These are phyloP conservation scores for Pomatostomus ruficeps DNA, from an alignment of 2,113 vertebrate species.

Conservation along the genomic window DNA sequence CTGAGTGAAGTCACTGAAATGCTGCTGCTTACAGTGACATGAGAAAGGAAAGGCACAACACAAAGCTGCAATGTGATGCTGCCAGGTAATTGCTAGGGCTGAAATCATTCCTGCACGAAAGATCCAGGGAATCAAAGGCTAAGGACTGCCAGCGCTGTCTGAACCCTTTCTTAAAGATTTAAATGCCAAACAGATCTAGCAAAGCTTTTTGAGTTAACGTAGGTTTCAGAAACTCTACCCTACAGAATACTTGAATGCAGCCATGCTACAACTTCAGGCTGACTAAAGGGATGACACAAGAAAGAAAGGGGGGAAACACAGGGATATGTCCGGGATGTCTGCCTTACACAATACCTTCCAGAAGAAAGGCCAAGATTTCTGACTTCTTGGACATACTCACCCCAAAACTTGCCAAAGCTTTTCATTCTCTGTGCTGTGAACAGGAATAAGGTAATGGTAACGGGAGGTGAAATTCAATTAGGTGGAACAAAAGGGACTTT, in stretches of 20 bases:
- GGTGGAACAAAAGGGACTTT: conserved; percentile 55
- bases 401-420: conserved; percentile 47
- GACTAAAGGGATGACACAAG: not conserved
- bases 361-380: conserved; percentile 48
- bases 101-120: not conserved
- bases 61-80: not conserved
- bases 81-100: not conserved
- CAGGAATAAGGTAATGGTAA: conserved; percentile 56
- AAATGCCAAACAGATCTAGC: not conserved
- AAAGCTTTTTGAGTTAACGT: not conserved
- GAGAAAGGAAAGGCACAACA: not conserved
- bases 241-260: not conserved
- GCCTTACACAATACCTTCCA: conserved; percentile 58
- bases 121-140: not conserved
- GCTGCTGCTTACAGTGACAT: not conserved
- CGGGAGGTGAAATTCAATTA: conserved; percentile 47
- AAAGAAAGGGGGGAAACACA: not conserved
- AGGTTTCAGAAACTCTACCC: not conserved
- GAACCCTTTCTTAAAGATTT: not conserved
- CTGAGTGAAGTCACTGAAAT: not conserved
- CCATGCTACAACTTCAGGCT: not conserved
- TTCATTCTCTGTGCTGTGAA: conserved; percentile 35
- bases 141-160: not conserved
- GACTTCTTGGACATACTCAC: conserved; percentile 28
- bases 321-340: conserved; percentile 8